These are phyloP conservation scores for Melanotaenia pygmaea DNA, from an alignment of 2,797 vertebrate genomes.

Conservation along the genomic window DNA sequence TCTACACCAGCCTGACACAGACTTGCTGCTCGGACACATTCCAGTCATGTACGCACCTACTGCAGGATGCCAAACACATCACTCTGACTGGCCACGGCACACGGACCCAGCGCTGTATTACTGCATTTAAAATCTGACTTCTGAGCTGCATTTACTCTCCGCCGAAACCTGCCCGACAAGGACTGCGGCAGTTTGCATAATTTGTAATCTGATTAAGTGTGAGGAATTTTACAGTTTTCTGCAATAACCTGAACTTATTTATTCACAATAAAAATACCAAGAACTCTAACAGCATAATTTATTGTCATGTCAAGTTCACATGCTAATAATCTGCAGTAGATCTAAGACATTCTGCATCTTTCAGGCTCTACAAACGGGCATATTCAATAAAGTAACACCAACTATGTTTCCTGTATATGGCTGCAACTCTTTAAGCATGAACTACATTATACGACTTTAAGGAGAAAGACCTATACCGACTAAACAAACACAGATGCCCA, in stretches of 20 bases:
- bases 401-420: neutral
- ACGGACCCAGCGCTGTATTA: conserved; percentile 55
- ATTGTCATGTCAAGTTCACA: neutral
- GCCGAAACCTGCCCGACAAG: neutral
- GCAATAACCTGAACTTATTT: neutral
- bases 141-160: conserved; percentile 24
- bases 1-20: conserved; percentile 53
- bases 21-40: conserved; percentile 69
- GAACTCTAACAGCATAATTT: neutral
- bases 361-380: conserved; percentile 2
- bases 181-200: neutral
- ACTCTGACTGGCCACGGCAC: conserved; percentile 37
- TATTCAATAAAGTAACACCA: conserved; percentile 12
- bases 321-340: conserved; percentile 2
- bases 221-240: neutral
- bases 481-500: conserved; percentile 42
- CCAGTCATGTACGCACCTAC: conserved; percentile 64
- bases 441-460: neutral
- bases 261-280: neutral
- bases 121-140: conserved; percentile 53
- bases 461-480: conserved; percentile 20
- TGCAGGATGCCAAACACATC: conserved; percentile 65
- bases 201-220: neutral
- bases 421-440: neutral
- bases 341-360: neutral